A percentile compares a stretch with the other conserved stretches of the same genome.
phyloP scores from a whole-genome alignment of 2,888 invertebrate genomes.

The Flexamia atlantica region DNA sequence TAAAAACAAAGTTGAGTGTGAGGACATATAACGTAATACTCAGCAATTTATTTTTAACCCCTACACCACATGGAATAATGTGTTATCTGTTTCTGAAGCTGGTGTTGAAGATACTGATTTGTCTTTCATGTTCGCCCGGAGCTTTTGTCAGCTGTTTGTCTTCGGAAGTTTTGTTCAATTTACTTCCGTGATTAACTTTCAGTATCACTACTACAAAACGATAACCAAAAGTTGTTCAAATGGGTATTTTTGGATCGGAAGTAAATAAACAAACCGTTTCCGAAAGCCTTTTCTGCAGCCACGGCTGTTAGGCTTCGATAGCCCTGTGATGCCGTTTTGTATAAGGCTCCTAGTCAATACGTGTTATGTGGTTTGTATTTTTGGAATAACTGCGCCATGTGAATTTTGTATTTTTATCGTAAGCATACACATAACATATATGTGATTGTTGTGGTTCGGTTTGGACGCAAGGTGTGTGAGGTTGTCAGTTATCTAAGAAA shows the following conservation, averaged over 20 bases:
- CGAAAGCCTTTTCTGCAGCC: constrained; percentile 35
- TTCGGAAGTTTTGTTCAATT: neutral
- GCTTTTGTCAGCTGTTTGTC: constrained; percentile 21
- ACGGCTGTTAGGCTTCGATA: constrained; percentile 16
- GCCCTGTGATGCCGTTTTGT: constrained; percentile 28
- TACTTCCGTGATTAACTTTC: neutral
- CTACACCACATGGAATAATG: too few relatives aligned
- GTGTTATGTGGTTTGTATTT: constrained; percentile 24
- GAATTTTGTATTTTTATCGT: constrained; percentile 38
- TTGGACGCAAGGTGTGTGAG: neutral
- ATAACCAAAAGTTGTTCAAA: too few relatives aligned
- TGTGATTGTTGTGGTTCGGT: constrained; percentile 25
- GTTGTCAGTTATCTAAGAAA: neutral
- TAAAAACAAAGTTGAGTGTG: too few relatives aligned
- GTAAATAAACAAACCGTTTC: neutral
- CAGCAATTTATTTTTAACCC: too few relatives aligned
- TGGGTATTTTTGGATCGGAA: neutral
- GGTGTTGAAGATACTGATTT: neutral
- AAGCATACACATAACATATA: constrained; percentile 21
- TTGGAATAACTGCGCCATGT: constrained; percentile 29
- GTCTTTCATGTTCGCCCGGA: constrained; percentile 17
- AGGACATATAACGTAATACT: too few relatives aligned
- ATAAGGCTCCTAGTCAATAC: constrained; percentile 39
- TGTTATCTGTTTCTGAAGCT: neutral
- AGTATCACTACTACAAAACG: neutral